Base-by-base conservation (phyloP, 2,888 invertebrate species). In the Acheta domesticus region DNA sequence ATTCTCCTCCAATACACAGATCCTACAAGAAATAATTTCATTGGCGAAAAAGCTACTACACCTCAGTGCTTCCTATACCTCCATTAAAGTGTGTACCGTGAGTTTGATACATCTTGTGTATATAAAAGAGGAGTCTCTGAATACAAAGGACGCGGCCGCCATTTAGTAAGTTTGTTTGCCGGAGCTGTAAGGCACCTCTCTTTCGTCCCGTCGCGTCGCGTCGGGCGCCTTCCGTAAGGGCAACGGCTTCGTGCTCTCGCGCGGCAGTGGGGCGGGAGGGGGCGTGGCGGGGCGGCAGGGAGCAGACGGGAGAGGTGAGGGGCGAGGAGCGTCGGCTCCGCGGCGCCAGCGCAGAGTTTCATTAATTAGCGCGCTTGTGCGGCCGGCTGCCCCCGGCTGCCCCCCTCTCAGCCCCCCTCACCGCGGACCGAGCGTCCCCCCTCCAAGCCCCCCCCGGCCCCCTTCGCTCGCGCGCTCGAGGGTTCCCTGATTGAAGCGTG, bases 161-260 rank as follows among this genome's bases (percentile, higher is more conserved):
- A 62, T 62, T 62, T 62, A 62, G 62, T 62, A 62, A 62, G 62
- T 62, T 62, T 62, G 62, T 62, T 62, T 62, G 62, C n/a, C 62
- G 62, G 62, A 12, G n/a, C 62, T 62, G 14, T 62, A 62, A 62
- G 62, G 62, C 62, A 62, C 62, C 62, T 62, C 62, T 62, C 62
- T 62, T 62, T 62, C 62, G 62, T n/a, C 16, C 5, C 36, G 36
- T n/a, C 16, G 8, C 36, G 36, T 36, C 36, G 36, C 36, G 36
- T 36, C 36, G 36, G 36, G 36, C 36, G 8, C 36, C 36, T 36
- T 62, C n/a, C 62, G 62, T 12, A 12, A 16, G 62, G 62, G 62
- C 62, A 62, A 62, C 62, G 62, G 16, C 62, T 62, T 62, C 62
- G 14, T 62, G 62, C 62, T 62, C 62, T 14, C 62, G 12, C n/a